Conservation (phyloP, 1,140 invertebrate species). For the Papilio dardanus region DNA sequence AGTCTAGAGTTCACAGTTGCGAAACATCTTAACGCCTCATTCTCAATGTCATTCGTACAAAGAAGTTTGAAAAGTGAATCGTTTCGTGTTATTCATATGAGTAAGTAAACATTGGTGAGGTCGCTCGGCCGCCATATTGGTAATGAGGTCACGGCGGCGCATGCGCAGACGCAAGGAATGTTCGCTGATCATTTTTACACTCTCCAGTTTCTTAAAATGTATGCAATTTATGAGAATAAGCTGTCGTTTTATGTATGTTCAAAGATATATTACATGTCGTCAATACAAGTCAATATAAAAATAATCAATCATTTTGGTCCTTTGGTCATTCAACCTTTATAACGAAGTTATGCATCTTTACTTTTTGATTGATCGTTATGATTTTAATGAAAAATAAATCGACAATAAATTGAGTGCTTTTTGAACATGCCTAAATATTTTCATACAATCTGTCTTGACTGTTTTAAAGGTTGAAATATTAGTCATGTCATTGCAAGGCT, state of each 20-base stretch:
- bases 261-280: background rate
- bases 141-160: constrained; percentile 71
- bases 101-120: constrained; percentile 54
- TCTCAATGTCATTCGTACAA: constrained; percentile 36
- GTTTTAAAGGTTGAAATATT: too few species aligned
- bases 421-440: too few species aligned
- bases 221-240: background rate
- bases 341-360: background rate
- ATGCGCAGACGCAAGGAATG: constrained; percentile 48
- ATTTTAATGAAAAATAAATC: too few species aligned
- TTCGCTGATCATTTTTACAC: constrained; percentile 27
- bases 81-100: constrained; percentile 37
- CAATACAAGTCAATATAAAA: background rate
- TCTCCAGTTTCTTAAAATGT: background rate
- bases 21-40: constrained; percentile 30
- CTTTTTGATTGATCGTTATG: too few species aligned
- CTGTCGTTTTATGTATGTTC: background rate
- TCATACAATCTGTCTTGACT: too few species aligned
- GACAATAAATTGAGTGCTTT: too few species aligned
- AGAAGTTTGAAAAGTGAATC: constrained; percentile 20
- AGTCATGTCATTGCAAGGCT: background rate
- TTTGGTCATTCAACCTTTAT: background rate
- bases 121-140: constrained; percentile 63
- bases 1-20: constrained; percentile 5
- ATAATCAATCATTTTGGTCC: background rate